Evolutionary conservation across 1,140 invertebrate genomes (phyloP).

Genomic region (Notospermus geniculatus): DNA sequence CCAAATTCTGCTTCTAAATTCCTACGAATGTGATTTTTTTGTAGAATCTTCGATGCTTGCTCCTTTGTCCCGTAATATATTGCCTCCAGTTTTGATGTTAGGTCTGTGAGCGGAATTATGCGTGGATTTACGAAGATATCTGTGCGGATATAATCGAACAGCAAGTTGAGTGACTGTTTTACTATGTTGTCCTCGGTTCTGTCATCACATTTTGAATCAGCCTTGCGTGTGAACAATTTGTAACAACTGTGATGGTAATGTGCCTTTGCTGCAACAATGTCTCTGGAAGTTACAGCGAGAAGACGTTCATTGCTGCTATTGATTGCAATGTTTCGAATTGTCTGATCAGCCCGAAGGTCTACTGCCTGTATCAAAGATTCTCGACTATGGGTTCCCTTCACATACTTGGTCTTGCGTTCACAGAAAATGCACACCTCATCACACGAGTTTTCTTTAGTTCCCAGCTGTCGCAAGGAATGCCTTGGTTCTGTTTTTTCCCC

Average conservation of each 20-base stretch:
- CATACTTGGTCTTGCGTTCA: no score
- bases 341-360: conserved; percentile 1
- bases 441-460: no score
- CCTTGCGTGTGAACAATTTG: not conserved
- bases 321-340: conserved; percentile 6
- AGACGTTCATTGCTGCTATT: conserved; percentile 30
- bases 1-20: conserved; percentile 4
- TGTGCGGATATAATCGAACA: not conserved
- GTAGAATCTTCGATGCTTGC: not conserved
- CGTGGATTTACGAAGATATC: not conserved
- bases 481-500: no score
- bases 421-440: no score
- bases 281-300: conserved; percentile 18
- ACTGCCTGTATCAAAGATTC: not conserved
- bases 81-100: no score
- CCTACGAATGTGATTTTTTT: not conserved
- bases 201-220: no score
- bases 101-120: no score
- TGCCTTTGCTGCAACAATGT: conserved; percentile 16
- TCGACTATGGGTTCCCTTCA: not conserved
- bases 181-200: no score
- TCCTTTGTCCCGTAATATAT: no score
- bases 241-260: conserved; percentile 12
- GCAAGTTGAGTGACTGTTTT: no score
- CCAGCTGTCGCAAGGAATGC: no score